Evolutionary conservation across 2,888 invertebrate genomes (phyloP), one percentile per base, ranked within the genome.

Genomic region (Lysandra coridon): DNA sequence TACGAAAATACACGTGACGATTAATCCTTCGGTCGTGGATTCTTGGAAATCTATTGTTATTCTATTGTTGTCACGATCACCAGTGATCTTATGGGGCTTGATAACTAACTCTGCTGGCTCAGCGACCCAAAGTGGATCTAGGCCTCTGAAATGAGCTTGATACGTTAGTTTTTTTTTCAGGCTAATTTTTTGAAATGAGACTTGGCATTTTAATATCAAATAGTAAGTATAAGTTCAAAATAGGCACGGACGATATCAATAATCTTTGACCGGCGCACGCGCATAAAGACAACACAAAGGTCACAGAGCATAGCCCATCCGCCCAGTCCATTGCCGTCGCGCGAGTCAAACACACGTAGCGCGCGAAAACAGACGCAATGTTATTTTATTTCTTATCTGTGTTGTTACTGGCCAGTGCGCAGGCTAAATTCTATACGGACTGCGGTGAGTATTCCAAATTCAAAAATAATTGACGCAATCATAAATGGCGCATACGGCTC

Each of bases 351-450:
- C 62, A 81, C 83, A 90, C 93, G 92, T 86, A 93, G 92, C 92
- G 93, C 91, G 93, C 91, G 89, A 85, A 57, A 78, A 80, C 73
- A 79, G 76, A 75, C 81, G 81, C 79, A 85, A 93, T 93, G 93
- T 90, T 92, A 87, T 89, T 89, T 83, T 86, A 86, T 82, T 80
- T 91, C 81, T 84, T 87, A 75, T 82, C 90, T 79, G 84, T 87
- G 77, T 87, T 92, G 83, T 84, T 92, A 4, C 84, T 92, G 82
- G 90, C 89, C 83, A 88, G 91, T 89, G 89, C 87, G 10, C 88
- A 94, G 80, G 94, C 92, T 3, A 93, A 93, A 81, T 93, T 92
- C 86, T 93, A 91, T 87, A 88, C 87, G 81, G 94, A 94, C 84
- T 94, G 94, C 81, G 94, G 94, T 94, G 89, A 86, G 82, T 80